Percentiles rank a stretch among this genome's conserved stretches.
Evolutionary conservation across 2,113 vertebrate species (phyloP).

Genomic region (Xiphophorus hellerii): DNA sequence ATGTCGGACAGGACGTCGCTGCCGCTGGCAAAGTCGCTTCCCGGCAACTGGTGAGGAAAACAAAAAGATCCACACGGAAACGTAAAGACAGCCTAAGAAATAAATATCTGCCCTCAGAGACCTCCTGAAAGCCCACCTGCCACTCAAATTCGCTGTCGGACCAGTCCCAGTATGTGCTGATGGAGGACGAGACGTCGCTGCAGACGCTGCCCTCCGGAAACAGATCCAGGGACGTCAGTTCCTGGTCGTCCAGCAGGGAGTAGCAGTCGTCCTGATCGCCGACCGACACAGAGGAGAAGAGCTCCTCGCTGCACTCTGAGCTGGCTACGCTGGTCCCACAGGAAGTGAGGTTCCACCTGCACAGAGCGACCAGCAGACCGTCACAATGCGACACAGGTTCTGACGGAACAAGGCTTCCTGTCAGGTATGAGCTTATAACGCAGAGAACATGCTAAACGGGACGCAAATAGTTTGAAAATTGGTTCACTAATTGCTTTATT

Average conservation of each 20-base stretch:
- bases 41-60: constrained; percentile 84
- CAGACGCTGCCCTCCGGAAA: constrained; percentile 98
- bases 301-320: constrained; percentile 97
- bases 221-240: constrained; percentile 94
- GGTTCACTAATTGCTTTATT: too few species aligned
- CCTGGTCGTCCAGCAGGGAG: constrained; percentile 95
- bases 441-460: too few species aligned
- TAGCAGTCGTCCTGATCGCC: constrained; percentile 98
- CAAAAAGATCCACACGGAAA: not conserved
- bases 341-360: constrained; percentile 96
- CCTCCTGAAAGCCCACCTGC: constrained; percentile 84
- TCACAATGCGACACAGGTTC: not conserved
- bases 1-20: constrained; percentile 98
- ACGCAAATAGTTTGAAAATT: too few species aligned
- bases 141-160: constrained; percentile 99
- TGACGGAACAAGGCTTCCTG: too few species aligned
- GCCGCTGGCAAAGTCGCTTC: constrained; percentile 96
- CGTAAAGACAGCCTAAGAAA: not conserved
- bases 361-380: not conserved
- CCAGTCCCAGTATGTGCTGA: constrained; percentile 99
- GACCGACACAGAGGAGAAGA: constrained; percentile 96
- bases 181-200: constrained; percentile 98
- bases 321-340: constrained; percentile 97
- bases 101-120: not conserved
- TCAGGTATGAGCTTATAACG: too few species aligned